These are phyloP conservation scores for Scrobipalpa costella DNA, from an alignment of 2,888 invertebrate species.

Conservation along the genomic window DNA sequence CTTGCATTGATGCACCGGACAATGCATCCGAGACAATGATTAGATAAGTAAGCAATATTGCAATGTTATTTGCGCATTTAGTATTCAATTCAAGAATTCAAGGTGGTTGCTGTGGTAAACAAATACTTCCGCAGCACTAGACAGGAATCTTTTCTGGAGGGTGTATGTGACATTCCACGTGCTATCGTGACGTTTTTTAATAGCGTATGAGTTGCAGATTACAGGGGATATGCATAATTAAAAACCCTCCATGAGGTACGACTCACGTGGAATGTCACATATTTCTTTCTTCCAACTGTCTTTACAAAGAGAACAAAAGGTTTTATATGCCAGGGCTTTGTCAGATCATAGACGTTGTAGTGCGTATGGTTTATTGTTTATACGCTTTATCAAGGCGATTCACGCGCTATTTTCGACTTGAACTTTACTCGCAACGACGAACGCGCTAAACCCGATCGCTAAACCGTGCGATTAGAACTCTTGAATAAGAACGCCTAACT, in stretches of 20 bases:
- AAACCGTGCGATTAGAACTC: neutral
- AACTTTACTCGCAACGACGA: conserved; percentile 22
- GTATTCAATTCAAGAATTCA: too few species aligned
- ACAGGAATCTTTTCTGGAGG: neutral
- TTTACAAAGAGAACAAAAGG: neutral
- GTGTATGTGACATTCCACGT: too few species aligned
- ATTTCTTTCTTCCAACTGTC: neutral
- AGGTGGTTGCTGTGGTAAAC: too few species aligned
- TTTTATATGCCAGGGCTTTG: neutral
- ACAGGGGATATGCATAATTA: too few species aligned
- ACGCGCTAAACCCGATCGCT: neutral
- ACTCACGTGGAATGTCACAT: too few species aligned
- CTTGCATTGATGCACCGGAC: conserved; percentile 15
- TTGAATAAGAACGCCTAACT: too few species aligned
- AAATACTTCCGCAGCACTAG: neutral
- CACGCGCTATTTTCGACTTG: conserved; percentile 26
- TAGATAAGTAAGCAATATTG: conserved; percentile 15
- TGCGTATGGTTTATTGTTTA: conserved; percentile 23
- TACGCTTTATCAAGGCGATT: conserved; percentile 18
- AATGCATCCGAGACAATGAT: conserved; percentile 14
- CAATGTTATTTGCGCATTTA: neutral
- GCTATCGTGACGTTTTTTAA: too few species aligned
- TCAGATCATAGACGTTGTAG: conserved; percentile 10
- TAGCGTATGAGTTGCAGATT: too few species aligned
- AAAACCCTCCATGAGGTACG: too few species aligned